Evolutionary conservation across 2,113 vertebrate species (phyloP), one percentile per base, ranked within the genome.

Genomic region (Sphyrna mokarran): DNA sequence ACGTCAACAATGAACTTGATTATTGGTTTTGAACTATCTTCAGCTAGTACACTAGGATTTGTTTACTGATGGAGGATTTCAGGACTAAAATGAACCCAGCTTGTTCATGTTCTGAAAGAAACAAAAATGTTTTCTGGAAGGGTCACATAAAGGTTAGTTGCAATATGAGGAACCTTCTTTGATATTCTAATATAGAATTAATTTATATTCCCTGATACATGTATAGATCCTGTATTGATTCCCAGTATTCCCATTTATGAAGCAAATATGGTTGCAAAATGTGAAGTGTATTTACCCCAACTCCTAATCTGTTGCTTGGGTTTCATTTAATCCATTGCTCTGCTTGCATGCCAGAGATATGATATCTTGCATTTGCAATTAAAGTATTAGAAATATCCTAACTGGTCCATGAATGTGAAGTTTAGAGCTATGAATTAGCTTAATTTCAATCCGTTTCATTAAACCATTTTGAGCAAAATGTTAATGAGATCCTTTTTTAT

Each of bases 61-160:
- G 48, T 89, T 89, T 89, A 89, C 86, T 26, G 72, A 33, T 76
- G 33, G 86, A 89, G 86, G 86, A 89, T 89, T 89, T 89, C 86
- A 89, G 29, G 86, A 58, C 29, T 33, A 16, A 89, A 89, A 6
- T 89, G 54, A 89, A 89, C 58, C 86, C 13, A 29, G 86, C 29
- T 54, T 58, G 86, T 61, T 61, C 26, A 89, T 54, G 29, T 89
- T 54, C 48, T 89, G 86, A 61, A 89, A 89, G 86, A 58, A 89
- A 89, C 48, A 14, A 0, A 1, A 54, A 63, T 89, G 86, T 11
- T 9, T 86, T 89, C 86, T 89, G 48, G 86, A 89, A 89, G 54
- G 85, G 86, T 87, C 86, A 87, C 48, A 10, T 87, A 54, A 87
- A 87, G 86, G 86, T 89, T 89, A 13, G 48, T 89, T 89, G 58